Conservation (phyloP, 2,888 invertebrate genomes). For the Caenorhabditis japonica region DNA sequence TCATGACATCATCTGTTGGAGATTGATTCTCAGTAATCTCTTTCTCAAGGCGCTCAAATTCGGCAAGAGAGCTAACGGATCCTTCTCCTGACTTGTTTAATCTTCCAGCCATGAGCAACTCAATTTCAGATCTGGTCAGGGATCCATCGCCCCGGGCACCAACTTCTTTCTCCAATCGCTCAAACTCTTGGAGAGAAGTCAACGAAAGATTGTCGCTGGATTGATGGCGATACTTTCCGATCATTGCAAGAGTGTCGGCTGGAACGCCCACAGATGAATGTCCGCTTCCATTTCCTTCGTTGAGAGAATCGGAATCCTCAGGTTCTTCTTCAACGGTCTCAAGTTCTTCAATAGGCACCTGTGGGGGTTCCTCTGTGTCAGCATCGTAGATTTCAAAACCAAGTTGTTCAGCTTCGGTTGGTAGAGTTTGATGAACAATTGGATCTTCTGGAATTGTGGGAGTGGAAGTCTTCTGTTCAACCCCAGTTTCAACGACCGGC, state of each 20-base stretch:
- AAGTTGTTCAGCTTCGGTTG: constrained; percentile 41
- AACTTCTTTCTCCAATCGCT: constrained; percentile 73
- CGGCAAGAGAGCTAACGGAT: constrained; percentile 71
- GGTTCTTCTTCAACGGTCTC: constrained; percentile 72
- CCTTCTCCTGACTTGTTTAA: constrained; percentile 62
- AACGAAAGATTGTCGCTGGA: constrained; percentile 70
- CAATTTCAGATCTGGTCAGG: constrained; percentile 69
- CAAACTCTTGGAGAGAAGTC: constrained; percentile 75
- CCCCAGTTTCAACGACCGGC: background rate
- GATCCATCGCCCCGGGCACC: constrained; percentile 65
- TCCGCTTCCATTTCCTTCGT: constrained; percentile 62
- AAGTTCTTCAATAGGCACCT: constrained; percentile 47
- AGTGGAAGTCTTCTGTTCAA: background rate
- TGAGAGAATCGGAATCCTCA: constrained; percentile 68
- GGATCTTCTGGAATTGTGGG: constrained; percentile 8
- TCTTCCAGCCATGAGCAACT: constrained; percentile 60
- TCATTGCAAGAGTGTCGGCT: constrained; percentile 52
- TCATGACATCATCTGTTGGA: constrained; percentile 74
- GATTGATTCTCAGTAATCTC: constrained; percentile 66
- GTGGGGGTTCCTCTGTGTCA: constrained; percentile 37
- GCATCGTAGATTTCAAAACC: constrained; percentile 58
- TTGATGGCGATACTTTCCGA: constrained; percentile 65
- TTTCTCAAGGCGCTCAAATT: constrained; percentile 75
- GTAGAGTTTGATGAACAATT: background rate
- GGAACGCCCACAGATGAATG: constrained; percentile 62